Evolutionary conservation across 2,888 invertebrate genomes (phyloP), one percentile per base, ranked within the genome.

Genomic region (Hypercompe scribonia): DNA sequence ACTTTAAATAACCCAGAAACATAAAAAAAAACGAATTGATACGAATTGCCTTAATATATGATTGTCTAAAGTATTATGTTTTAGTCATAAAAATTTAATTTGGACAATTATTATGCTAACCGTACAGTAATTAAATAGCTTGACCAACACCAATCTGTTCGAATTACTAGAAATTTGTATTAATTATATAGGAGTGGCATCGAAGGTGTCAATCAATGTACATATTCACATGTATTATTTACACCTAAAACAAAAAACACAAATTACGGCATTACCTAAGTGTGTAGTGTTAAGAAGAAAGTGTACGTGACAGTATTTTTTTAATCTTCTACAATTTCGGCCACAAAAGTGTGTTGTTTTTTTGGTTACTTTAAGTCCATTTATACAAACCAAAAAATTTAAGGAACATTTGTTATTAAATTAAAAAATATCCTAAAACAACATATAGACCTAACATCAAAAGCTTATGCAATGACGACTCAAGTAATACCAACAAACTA

Each of bases 231-330:
- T 50, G 1, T 50, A 76, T 78, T 74, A 84, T 84, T 80, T 4
- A 77, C 65, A 15, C 11, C 33, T 65, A 36, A 58, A 73, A 83
- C 82, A 77, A 76, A 80, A 79, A 73, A 64, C 68, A 65, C 18
- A 64, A 76, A 77, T 74, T 75, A 68, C 65, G 63, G 69, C 33
- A 54, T 72, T 65, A 64, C 42, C 66, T 33, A 33, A 36, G 64
- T 65, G 31, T 66, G 3, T 4, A 81, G 81, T 70, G n/a, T 69
- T 69, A 0, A 1, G 33, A 76, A 75, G 13, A 46, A 54, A 72
- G 65, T 69, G 69, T 15, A 77, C 24, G 10, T 2, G 65, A 31
- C 58, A 68, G 39, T 24, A 10, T 36, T 24, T 64, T 34, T 8
- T 24, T 24, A 36, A 33, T 5, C 21, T 39, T 50, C 3, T 42